phyloP scores from a whole-genome alignment of 2,888 invertebrate species.

The Stictocephala bisonia region DNA sequence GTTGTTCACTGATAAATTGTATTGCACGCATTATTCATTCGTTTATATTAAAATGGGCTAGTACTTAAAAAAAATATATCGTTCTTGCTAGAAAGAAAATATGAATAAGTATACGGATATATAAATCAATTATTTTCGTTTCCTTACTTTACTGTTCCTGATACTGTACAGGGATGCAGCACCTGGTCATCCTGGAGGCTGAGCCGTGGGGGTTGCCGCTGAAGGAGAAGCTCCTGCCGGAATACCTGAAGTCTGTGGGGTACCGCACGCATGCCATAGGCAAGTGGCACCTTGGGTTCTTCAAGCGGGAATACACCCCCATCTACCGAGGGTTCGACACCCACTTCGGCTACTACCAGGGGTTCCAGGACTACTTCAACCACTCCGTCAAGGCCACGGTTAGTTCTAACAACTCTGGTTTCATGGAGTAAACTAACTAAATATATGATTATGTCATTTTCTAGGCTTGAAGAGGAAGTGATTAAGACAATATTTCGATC shows the following conservation, averaged over 20 bases:
- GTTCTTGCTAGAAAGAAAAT: too few species aligned
- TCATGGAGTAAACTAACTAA: too few species aligned
- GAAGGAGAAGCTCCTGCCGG: constrained; percentile 67
- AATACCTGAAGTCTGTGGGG: constrained; percentile 66
- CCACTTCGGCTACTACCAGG: constrained; percentile 88
- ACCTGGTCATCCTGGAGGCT: constrained; percentile 66
- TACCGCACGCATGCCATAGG: constrained; percentile 69
- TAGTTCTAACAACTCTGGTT: constrained; percentile 41
- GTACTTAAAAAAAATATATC: too few species aligned
- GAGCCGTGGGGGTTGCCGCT: constrained; percentile 68
- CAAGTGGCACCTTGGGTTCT: constrained; percentile 70
- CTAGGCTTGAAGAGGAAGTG: too few species aligned
- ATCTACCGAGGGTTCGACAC: constrained; percentile 80
- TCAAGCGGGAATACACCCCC: constrained; percentile 72
- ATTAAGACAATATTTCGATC: too few species aligned
- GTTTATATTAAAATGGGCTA: too few species aligned
- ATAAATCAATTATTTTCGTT: too few species aligned
- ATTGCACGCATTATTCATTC: too few species aligned
- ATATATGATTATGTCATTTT: too few species aligned
- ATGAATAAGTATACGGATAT: too few species aligned
- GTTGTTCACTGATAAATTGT: too few species aligned
- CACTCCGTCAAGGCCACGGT: constrained; percentile 67
- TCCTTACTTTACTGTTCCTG: too few species aligned
- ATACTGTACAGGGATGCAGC: constrained; percentile 66
- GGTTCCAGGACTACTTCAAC: constrained; percentile 83